Conservation (phyloP, 2,888 invertebrate species). For the Eupithecia exiguata region DNA sequence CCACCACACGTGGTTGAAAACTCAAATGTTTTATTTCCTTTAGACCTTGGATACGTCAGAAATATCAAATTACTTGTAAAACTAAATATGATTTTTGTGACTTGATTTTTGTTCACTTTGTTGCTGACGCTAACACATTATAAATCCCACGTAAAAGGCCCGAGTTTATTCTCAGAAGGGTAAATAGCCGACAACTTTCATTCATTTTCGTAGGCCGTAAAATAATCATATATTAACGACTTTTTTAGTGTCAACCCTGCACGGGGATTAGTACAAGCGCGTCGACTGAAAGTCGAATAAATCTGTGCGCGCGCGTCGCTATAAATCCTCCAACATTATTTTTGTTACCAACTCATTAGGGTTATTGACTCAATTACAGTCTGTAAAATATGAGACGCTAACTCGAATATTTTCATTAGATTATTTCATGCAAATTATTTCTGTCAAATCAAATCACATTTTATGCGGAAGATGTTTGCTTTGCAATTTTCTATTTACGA, state of each 20-base stretch:
- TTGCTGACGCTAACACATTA: background rate
- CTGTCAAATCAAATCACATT: slow-evolving; percentile 52
- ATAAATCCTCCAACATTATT: slow-evolving; percentile 82
- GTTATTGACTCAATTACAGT: slow-evolving; percentile 79
- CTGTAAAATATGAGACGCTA: slow-evolving; percentile 70
- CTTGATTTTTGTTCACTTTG: background rate
- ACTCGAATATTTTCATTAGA: slow-evolving; percentile 65
- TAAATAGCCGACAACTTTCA: slow-evolving; percentile 10
- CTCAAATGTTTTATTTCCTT: background rate
- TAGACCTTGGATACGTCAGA: background rate
- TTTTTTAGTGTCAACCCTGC: slow-evolving; percentile 64
- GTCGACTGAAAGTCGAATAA: slow-evolving; percentile 70
- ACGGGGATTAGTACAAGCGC: slow-evolving; percentile 70
- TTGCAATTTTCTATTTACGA: slow-evolving; percentile 34
- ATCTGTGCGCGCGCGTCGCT: slow-evolving; percentile 79
- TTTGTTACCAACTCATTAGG: slow-evolving; percentile 82
- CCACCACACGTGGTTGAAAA: no score
- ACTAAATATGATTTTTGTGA: no score
- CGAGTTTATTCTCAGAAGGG: background rate
- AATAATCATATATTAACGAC: slow-evolving; percentile 16
- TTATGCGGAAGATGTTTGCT: slow-evolving; percentile 38
- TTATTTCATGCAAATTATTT: slow-evolving; percentile 59
- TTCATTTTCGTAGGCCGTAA: slow-evolving; percentile 4
- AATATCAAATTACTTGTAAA: no score
- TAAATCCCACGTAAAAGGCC: slow-evolving; percentile 9